Evolutionary conservation across 2,113 vertebrate genomes (phyloP).

Genomic region (Megaceryle maxima): DNA sequence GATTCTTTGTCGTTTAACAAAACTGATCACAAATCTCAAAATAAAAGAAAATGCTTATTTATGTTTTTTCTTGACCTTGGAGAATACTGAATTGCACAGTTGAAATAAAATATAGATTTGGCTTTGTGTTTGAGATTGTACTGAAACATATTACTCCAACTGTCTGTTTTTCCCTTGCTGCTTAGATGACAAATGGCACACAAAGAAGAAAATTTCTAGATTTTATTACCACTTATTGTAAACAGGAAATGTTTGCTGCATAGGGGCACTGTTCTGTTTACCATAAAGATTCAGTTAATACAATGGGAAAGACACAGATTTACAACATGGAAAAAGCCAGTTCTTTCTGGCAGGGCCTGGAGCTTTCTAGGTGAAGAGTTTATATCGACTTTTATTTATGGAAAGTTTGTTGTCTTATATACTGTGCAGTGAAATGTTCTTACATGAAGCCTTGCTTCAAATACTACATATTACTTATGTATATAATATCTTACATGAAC

Average conservation of each 20-base stretch:
- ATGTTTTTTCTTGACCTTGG: neutral
- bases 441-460: neutral
- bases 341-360: neutral
- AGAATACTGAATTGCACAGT: neutral
- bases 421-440: neutral
- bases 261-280: neutral
- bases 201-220: neutral
- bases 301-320: neutral
- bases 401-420: neutral
- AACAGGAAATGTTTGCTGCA: neutral
- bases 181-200: neutral
- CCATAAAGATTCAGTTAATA: neutral
- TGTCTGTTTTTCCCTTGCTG: neutral
- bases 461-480: neutral
- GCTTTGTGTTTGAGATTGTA: neutral
- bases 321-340: neutral
- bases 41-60: neutral
- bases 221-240: neutral
- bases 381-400: neutral
- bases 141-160: neutral
- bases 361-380: neutral
- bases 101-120: neutral
- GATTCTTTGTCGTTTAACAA: neutral
- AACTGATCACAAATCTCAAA: neutral
- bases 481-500: neutral